Evolutionary conservation across 2,888 invertebrate genomes (phyloP), one percentile per base, ranked within the genome.

Genomic region (Teleiodes luculella): DNA sequence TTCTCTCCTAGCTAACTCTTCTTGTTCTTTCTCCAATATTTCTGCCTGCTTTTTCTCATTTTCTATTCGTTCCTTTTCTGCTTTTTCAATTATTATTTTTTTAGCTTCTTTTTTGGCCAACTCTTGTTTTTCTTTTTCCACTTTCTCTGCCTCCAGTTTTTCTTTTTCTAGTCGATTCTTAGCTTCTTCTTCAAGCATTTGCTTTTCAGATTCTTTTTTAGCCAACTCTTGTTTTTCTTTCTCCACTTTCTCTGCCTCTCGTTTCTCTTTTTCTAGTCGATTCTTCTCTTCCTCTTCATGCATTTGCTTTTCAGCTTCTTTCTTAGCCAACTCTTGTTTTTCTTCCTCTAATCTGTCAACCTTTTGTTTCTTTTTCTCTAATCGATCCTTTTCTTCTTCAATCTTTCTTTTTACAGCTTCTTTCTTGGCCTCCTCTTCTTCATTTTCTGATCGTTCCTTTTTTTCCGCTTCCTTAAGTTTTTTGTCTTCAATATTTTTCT

Each of bases 71-170:
- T 47, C 28, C 43, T 37, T 36, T 57, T 53, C 5, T 50, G 55
- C 53, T 69, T 57, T 37, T 33, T 45, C 56, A 59, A 60, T 33
- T 30, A 61, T 59, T 43, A 66, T 54, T 28, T 51, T 52, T 14
- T 49, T 6, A 14, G 37, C 35, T 18, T 58, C 30, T 20, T 50
- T 28, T 30, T 16, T 43, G 2, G 43, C 24, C 13, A n/a, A 2
- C 10, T 39, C 14, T 7, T 39, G 10, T 39, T 3, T 14, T 4
- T 8, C 39, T 5, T 58, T 57, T 14, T 57, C 35, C 37, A 52
- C 14, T 41, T 46, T n/a, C 6, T 55, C 14, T 4, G 31, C 41
- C n/a, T 57, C 59, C 20, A 24, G 39, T 6, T 53, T n/a, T 30
- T 59, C 48, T 18, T 54, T 31, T 14, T 60, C 35, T 14, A 47